Conservation (phyloP, 2,888 invertebrate genomes). For the Eurois occulta region DNA sequence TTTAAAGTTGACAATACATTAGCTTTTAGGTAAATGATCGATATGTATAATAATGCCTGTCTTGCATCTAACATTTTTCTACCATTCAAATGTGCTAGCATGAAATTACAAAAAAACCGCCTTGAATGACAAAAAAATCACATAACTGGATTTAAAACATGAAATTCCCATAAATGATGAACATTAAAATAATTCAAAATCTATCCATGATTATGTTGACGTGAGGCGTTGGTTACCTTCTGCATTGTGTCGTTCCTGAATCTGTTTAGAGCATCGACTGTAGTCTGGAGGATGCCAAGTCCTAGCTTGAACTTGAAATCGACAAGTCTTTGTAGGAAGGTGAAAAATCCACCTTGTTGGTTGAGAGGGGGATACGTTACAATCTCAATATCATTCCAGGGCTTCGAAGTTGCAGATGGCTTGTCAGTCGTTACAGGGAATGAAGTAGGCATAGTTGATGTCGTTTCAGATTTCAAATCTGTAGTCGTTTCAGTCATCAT, state of each 20-base stretch:
- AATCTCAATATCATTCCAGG: conserved; percentile 77
- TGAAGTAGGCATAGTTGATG: conserved; percentile 81
- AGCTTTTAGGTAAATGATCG: neutral
- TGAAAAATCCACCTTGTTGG: conserved; percentile 88
- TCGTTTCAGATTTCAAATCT: conserved; percentile 81
- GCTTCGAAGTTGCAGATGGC: conserved; percentile 69
- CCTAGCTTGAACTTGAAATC: conserved; percentile 93
- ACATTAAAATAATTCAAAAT: neutral
- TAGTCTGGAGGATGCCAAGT: conserved; percentile 92
- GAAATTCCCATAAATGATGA: conserved; percentile 20
- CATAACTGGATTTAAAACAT: conserved; percentile 17
- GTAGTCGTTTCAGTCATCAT: conserved; percentile 84
- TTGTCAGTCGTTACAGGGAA: conserved; percentile 69
- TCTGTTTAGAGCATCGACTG: conserved; percentile 92
- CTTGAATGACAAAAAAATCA: conserved; percentile 21
- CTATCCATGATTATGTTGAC: conserved; percentile 57
- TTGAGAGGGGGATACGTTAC: conserved; percentile 84
- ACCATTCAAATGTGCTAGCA: conserved; percentile 28
- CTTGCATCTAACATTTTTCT: conserved; percentile 3
- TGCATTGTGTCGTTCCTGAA: conserved; percentile 89
- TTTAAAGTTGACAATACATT: conserved; percentile 5
- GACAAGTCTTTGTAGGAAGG: conserved; percentile 91
- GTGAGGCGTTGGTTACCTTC: conserved; percentile 79
- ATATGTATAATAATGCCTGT: neutral
- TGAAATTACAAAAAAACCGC: conserved; percentile 11